Conservation (phyloP, 2,113 vertebrate species). For the Aptenodytes forsteri region DNA sequence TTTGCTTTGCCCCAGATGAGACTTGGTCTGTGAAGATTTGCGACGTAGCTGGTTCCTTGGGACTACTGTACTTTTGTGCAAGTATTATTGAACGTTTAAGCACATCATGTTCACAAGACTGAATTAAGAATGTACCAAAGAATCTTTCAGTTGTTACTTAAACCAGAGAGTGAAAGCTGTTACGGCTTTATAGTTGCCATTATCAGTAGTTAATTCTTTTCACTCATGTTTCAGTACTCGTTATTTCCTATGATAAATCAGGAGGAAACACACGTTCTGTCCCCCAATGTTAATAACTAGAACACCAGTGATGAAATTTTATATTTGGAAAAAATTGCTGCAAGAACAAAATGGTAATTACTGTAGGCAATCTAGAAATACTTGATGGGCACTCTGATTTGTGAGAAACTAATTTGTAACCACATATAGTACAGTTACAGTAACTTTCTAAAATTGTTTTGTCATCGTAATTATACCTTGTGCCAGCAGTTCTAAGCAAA, state of each 20-base stretch:
- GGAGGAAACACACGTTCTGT: not conserved
- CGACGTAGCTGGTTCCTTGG: fast-evolving
- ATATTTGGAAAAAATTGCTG: not conserved
- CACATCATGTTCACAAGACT: not conserved
- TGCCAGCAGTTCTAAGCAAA: slow-evolving; percentile 21
- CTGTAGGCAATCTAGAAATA: not conserved
- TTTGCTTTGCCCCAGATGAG: not conserved
- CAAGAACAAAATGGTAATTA: not conserved
- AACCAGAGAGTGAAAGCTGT: not conserved
- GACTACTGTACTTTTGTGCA: not conserved
- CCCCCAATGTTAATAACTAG: not conserved
- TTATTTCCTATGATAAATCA: not conserved
- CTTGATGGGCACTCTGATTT: not conserved
- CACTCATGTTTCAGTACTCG: not conserved
- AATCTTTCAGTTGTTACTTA: not conserved
- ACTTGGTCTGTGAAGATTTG: not conserved
- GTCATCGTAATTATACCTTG: slow-evolving; percentile 33
- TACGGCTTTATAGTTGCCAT: not conserved
- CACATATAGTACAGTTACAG: not conserved
- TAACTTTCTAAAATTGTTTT: slow-evolving; percentile 32
- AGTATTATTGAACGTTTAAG: not conserved
- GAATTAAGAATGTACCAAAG: not conserved
- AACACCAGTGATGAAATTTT: not conserved
- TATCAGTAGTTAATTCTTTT: not conserved
- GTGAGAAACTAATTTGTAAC: slow-evolving; percentile 4